Conservation (phyloP, 1,140 invertebrate genomes). For the Belonocnema kinseyi region DNA sequence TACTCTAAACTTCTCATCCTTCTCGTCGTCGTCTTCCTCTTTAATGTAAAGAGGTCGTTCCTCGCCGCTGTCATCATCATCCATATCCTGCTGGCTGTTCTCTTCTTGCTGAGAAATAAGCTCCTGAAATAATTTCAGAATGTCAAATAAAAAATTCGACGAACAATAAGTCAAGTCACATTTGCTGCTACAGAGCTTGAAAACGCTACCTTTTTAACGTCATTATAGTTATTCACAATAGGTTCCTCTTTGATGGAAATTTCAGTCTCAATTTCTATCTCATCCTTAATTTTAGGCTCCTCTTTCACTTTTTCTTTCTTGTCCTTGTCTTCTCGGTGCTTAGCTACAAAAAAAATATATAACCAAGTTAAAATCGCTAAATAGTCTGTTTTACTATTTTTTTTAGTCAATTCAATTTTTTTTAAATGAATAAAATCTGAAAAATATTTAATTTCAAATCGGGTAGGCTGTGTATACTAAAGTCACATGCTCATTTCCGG, state of each 20-base stretch:
- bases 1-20: constrained; percentile 17
- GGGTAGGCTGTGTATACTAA: too few relatives aligned
- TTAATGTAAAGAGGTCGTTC: constrained; percentile 71
- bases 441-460: too few relatives aligned
- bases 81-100: constrained; percentile 1
- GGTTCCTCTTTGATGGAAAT: constrained; percentile 48
- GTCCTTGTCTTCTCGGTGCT: constrained; percentile 69
- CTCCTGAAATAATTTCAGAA: constrained; percentile 53
- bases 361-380: constrained; percentile 27
- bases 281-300: constrained; percentile 62
- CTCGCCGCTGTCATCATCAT: constrained; percentile 70
- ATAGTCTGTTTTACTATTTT: constrained; percentile 3
- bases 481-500: too few relatives aligned
- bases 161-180: neutral
- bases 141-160: constrained; percentile 1
- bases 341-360: constrained; percentile 57
- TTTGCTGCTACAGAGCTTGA: neutral
- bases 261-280: constrained; percentile 52
- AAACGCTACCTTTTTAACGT: constrained; percentile 65
- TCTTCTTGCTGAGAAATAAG: constrained; percentile 68
- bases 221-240: constrained; percentile 42
- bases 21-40: constrained; percentile 71
- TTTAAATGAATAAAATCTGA: too few relatives aligned
- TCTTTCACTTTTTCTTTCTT: constrained; percentile 67
- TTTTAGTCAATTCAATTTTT: too few relatives aligned